Percentiles rank a stretch among this genome's conserved stretches.
phyloP scores from a whole-genome alignment of 2,113 vertebrate genomes.

The Tringa solitaria region DNA sequence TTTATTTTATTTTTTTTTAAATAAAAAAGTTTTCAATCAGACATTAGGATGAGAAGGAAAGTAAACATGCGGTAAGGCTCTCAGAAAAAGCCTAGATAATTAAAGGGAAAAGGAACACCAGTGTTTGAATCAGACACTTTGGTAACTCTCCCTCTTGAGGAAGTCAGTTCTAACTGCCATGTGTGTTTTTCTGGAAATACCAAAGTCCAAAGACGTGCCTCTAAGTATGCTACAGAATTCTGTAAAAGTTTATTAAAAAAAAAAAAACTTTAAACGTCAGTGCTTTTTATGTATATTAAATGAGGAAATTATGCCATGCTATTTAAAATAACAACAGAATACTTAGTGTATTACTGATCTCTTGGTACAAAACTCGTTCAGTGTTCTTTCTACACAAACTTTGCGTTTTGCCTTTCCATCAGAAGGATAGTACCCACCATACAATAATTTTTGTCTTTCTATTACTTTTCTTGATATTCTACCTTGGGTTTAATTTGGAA shows the following conservation, averaged over 20 bases:
- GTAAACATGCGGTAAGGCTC: neutral
- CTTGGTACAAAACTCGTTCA: neutral
- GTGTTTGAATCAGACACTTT: neutral
- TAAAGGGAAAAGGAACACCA: neutral
- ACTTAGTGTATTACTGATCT: neutral
- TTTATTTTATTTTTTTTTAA: neutral
- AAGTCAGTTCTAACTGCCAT: neutral
- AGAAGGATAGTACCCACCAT: neutral
- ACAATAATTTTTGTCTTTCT: neutral
- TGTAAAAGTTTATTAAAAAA: neutral
- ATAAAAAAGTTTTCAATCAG: neutral
- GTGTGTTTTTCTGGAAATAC: neutral
- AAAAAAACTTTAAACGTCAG: neutral
- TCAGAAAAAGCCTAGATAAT: neutral
- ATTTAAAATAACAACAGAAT: neutral
- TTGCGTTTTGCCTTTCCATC: neutral
- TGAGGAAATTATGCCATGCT: neutral
- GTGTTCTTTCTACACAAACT: neutral
- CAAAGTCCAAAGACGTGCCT: neutral
- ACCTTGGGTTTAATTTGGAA: conserved; percentile 18
- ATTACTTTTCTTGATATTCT: neutral
- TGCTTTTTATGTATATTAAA: neutral
- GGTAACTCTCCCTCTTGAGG: neutral
- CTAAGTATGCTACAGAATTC: neutral
- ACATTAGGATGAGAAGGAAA: neutral